A percentile compares a stretch with the other conserved stretches of the same genome.
Evolutionary conservation across 2,888 invertebrate species (phyloP).

Genomic region (Conistra vaccinii): DNA sequence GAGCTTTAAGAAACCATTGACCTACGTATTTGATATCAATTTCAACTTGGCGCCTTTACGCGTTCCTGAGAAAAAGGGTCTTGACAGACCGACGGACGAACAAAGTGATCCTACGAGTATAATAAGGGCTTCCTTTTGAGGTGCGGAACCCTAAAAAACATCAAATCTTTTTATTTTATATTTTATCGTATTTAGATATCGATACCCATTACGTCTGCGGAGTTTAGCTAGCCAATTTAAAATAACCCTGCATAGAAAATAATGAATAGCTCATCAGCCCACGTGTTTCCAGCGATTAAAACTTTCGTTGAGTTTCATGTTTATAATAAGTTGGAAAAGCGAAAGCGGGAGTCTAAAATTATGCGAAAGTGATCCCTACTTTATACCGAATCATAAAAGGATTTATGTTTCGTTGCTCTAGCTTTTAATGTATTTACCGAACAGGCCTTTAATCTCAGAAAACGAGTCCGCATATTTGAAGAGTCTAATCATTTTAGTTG

Average conservation of each 20-base stretch:
- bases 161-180: background rate
- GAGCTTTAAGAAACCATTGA: no score
- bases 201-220: background rate
- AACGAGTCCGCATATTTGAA: conserved; percentile 15
- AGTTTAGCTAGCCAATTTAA: background rate
- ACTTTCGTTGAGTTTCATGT: conserved; percentile 48
- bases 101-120: no score
- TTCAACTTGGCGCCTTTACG: no score
- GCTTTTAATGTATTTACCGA: conserved; percentile 23
- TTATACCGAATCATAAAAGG: conserved; percentile 37
- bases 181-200: no score
- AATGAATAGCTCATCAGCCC: background rate
- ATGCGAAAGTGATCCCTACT: conserved; percentile 35
- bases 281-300: conserved; percentile 38
- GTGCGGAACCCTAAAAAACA: background rate
- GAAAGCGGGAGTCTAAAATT: conserved; percentile 34
- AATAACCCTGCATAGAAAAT: background rate
- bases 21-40: no score
- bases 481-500: background rate
- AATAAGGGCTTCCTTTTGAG: no score
- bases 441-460: conserved; percentile 13
- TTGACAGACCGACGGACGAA: no score
- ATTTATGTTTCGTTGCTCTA: conserved; percentile 37
- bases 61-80: no score
- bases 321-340: conserved; percentile 44